Evolutionary conservation across 1,140 invertebrate species (phyloP).

Genomic region (Drosophila aff.): DNA sequence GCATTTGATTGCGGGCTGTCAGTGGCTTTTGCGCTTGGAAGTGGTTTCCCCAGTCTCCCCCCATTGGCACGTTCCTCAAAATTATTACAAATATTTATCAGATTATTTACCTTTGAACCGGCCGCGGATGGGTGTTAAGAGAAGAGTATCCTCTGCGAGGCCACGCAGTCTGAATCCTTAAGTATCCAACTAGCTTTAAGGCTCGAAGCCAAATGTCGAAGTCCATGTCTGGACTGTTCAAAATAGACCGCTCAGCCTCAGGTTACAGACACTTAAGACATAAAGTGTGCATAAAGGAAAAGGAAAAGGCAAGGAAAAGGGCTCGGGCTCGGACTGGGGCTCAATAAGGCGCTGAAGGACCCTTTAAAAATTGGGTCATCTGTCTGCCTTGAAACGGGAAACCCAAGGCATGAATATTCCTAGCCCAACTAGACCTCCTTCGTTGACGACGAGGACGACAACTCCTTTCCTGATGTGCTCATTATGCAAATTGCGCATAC

Average conservation of each 20-base stretch:
- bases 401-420: constrained; percentile 16
- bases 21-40: constrained; percentile 19
- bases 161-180: constrained; percentile 60
- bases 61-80: constrained; percentile 5
- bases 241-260: constrained; percentile 62
- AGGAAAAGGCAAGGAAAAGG: constrained; percentile 5
- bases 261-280: constrained; percentile 68
- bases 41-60: constrained; percentile 18
- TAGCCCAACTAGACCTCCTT: constrained; percentile 1
- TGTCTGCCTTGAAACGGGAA: constrained; percentile 20
- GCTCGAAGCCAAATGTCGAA: constrained; percentile 51
- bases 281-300: constrained; percentile 33
- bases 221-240: constrained; percentile 45
- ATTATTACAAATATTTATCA: constrained; percentile 67
- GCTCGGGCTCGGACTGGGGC: constrained; percentile 27
- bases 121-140: constrained; percentile 15
- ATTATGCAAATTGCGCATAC: constrained; percentile 79
- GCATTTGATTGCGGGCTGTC: constrained; percentile 51
- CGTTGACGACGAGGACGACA: constrained; percentile 1
- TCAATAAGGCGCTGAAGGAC: constrained; percentile 31
- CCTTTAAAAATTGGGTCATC: constrained; percentile 69
- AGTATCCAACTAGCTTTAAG: constrained; percentile 65
- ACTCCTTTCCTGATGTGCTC: constrained; percentile 28
- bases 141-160: constrained; percentile 12
- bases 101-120: constrained; percentile 79